Conservation (phyloP, 2,888 invertebrate genomes). For the Allygus modestus region DNA sequence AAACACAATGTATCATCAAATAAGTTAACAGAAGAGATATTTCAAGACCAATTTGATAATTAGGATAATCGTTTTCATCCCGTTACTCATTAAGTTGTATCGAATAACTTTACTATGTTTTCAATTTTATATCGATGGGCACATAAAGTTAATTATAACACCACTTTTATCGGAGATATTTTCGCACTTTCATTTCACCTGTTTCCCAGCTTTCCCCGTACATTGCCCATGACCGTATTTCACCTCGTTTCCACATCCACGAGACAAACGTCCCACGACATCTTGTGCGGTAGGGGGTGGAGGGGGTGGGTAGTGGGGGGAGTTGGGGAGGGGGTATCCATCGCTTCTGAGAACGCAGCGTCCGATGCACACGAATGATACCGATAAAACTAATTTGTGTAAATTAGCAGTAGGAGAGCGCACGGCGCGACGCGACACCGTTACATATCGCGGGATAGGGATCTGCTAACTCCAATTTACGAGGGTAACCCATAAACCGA, state of each 20-base stretch:
- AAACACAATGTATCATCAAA: no score
- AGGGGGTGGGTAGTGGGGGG: background rate
- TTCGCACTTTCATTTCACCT: no score
- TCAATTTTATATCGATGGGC: no score
- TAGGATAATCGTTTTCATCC: no score
- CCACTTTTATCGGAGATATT: no score
- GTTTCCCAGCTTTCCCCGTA: background rate
- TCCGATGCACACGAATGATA: constrained; percentile 29
- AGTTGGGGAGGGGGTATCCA: background rate
- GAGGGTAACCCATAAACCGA: background rate
- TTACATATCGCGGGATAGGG: background rate
- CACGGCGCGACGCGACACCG: background rate
- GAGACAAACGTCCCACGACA: constrained; percentile 18
- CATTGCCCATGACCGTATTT: background rate
- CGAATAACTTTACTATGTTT: no score
- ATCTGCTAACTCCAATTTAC: constrained; percentile 44
- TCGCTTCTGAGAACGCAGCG: constrained; percentile 29
- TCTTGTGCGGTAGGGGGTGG: background rate
- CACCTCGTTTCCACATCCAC: constrained; percentile 30
- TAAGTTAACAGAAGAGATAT: no score
- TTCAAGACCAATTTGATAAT: no score
- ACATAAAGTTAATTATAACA: no score
- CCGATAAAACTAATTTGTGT: constrained; percentile 52
- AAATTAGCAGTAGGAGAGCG: constrained; percentile 19
- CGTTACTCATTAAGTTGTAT: no score